Conservation (phyloP, 2,888 invertebrate genomes). For the Eupithecia pulchellata region DNA sequence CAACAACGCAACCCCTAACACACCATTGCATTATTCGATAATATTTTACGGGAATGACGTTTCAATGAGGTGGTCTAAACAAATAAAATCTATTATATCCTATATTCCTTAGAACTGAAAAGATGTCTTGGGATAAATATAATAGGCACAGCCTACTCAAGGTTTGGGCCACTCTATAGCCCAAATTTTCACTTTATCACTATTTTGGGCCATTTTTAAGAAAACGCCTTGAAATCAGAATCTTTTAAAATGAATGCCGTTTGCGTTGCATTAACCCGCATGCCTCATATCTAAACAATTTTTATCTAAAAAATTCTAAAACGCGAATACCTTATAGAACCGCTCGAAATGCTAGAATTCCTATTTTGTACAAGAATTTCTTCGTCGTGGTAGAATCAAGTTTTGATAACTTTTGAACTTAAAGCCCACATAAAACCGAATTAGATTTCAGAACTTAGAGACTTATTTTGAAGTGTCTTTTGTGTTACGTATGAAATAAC, state of each 20-base stretch:
- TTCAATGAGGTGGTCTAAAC: no score
- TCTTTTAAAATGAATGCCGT: neutral
- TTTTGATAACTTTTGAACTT: slow-evolving; percentile 5
- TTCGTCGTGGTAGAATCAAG: neutral
- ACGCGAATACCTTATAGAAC: neutral
- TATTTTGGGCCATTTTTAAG: no score
- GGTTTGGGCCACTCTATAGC: no score
- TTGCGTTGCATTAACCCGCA: neutral
- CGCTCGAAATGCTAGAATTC: neutral
- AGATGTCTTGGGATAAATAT: no score
- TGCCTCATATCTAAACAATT: neutral
- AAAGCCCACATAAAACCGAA: neutral
- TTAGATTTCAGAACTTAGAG: neutral
- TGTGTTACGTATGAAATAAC: neutral
- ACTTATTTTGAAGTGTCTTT: slow-evolving; percentile 4
- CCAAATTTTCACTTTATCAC: no score
- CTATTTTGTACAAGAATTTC: neutral
- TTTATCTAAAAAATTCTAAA: neutral
- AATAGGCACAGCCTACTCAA: no score
- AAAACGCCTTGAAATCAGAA: neutral
- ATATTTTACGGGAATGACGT: no score
- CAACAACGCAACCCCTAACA: no score
- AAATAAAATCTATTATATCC: no score
- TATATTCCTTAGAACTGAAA: no score
- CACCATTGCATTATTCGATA: no score